phyloP scores from a whole-genome alignment of 2,797 vertebrate species.

The Micropoecilia bifurca region DNA sequence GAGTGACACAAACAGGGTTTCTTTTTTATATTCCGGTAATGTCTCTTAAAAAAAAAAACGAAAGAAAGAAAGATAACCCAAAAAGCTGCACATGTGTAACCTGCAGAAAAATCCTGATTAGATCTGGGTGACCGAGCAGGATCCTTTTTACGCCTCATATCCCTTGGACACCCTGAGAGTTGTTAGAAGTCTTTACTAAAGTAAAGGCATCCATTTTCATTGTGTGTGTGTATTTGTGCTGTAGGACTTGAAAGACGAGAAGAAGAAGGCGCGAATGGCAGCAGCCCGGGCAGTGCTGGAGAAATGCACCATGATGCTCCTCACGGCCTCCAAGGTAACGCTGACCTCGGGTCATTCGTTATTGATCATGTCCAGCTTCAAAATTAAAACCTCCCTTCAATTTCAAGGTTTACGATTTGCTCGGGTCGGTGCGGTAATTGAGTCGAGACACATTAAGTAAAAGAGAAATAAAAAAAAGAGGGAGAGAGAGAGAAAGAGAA shows the following conservation, averaged over 20 bases:
- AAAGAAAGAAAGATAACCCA: slow-evolving; percentile 3
- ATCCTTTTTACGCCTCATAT: slow-evolving; percentile 37
- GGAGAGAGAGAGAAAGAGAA: neutral
- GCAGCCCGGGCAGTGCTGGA: slow-evolving; percentile 95
- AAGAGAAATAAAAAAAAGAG: neutral
- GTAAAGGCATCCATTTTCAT: slow-evolving; percentile 41
- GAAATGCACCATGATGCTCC: slow-evolving; percentile 99
- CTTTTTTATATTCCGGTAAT: slow-evolving; percentile 24
- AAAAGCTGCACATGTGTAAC: slow-evolving; percentile 17
- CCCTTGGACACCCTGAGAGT: slow-evolving; percentile 32
- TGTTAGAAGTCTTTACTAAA: slow-evolving; percentile 32
- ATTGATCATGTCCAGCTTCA: slow-evolving; percentile 20
- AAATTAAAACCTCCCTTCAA: slow-evolving; percentile 17
- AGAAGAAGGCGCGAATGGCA: slow-evolving; percentile 97
- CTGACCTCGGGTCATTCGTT: slow-evolving; percentile 10
- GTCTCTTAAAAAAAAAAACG: neutral
- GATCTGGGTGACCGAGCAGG: slow-evolving; percentile 26
- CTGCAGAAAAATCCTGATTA: slow-evolving; percentile 25
- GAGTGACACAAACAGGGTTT: slow-evolving; percentile 12
- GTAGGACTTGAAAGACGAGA: slow-evolving; percentile 98
- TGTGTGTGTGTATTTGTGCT: slow-evolving; percentile 31
- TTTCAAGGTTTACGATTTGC: slow-evolving; percentile 9
- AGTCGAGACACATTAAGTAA: slow-evolving; percentile 14
- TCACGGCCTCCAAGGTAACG: slow-evolving; percentile 96
- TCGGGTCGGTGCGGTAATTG: slow-evolving; percentile 1